Percentiles rank a stretch among this genome's conserved stretches.
These are phyloP conservation scores for Trisateles emortualis DNA, from an alignment of 2,888 invertebrate genomes.

Conservation along the genomic window DNA sequence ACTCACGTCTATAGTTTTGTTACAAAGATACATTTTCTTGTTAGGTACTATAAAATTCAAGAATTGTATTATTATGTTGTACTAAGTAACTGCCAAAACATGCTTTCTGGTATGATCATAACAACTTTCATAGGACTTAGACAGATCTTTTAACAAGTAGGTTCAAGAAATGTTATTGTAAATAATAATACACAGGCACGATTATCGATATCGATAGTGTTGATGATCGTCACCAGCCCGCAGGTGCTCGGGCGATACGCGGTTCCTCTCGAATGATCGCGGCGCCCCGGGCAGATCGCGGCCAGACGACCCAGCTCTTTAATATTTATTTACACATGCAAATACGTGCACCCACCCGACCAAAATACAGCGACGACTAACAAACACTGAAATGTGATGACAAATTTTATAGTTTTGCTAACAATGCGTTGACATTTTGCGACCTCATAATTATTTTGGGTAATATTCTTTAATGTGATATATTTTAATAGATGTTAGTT, in stretches of 20 bases:
- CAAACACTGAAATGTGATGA: conserved; percentile 21
- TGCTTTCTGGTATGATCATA: too few relatives aligned
- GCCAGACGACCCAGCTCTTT: conserved; percentile 59
- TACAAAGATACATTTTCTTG: too few relatives aligned
- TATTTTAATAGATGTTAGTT: background rate
- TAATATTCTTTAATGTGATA: background rate
- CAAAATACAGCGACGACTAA: conserved; percentile 25
- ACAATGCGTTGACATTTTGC: conserved; percentile 20
- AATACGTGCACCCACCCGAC: conserved; percentile 55
- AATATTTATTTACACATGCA: conserved; percentile 80
- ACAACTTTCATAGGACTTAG: too few relatives aligned
- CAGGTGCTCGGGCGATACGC: conserved; percentile 63
- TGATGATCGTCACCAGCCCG: conserved; percentile 55
- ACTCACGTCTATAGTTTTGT: background rate
- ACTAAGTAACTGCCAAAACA: too few relatives aligned
- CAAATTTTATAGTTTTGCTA: conserved; percentile 23
- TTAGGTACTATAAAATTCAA: too few relatives aligned
- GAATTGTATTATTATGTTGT: too few relatives aligned
- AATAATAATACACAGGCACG: conserved; percentile 22
- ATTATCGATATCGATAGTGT: conserved; percentile 53
- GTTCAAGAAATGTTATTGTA: background rate
- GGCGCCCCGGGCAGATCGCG: conserved; percentile 45
- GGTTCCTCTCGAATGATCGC: conserved; percentile 56
- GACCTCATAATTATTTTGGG: conserved; percentile 3
- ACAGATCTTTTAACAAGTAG: background rate